Base-by-base conservation (phyloP, 2,113 vertebrate genomes). In the Centropus bengalensis region DNA sequence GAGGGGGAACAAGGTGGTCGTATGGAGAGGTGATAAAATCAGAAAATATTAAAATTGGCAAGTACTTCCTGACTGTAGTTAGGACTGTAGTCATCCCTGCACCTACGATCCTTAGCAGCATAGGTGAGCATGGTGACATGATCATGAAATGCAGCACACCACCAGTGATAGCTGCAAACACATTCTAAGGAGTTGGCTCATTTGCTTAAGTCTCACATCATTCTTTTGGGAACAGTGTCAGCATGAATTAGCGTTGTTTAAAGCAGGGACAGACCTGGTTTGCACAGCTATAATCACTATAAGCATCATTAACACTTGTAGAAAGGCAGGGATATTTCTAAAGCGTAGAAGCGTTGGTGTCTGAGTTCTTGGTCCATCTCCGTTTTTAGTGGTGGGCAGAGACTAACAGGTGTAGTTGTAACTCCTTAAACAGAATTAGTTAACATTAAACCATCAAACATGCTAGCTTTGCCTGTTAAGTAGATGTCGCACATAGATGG, bases 21-120 rank as follows among this genome's bases (percentile, higher is more conserved):
- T 54, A 9, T 2, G 42, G 55, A 38, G 6, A 69, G 59, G 23
- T 27, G 27, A 23, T 44, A 44, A 67, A 91, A 16, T 71, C 22
- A 27, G 23, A 80, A 82, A 73, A 32, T 54, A 22, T 51, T 51
- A 59, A 51, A 67, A 32, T 26, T n/a, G 20, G 4, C 5, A 52
- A 20, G 12, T 64, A 73, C 17, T 71, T 80, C 58, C 51, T 62
- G 19, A 26, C 30, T 0, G 0, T 66, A 38, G 10, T 77, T 56
- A 66, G 17, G 59, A 12, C 13, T 1, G 3, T 13, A 5, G 21
- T 59, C 32, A 30, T 45, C 8, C 32, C 27, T 56, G 22, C 12
- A 6, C 0, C 0, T 45, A 3, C 2, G 20, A 10, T 51, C 24
- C 44, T 47, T 9, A 14, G n/a, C 17, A 59, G 12, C 26, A 21